Base-by-base conservation (phyloP, 2,888 invertebrate genomes). In the Plebejus argus region DNA sequence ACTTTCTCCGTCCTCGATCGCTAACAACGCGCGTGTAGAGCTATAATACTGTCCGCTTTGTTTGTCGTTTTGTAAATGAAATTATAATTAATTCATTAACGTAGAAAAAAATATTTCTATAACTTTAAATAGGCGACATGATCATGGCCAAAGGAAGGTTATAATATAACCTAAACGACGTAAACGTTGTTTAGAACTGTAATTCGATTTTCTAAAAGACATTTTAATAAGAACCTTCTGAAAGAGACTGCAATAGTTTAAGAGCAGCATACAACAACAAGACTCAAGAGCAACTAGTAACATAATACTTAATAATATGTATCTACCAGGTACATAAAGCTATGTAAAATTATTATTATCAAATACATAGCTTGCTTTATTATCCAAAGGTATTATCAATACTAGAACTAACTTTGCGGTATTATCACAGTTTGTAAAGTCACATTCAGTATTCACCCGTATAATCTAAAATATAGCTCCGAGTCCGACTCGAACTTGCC, bases 1-100 rank as follows among this genome's bases (percentile, higher is more conserved):
- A 72, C 77, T 77, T 77, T 77, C 77, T 72, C 77, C 77, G 61
- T 23, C 77, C 72, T n/a, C 71, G 70, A 77, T 72, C 71, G 71
- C 72, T 56, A 74, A 74, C 74, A 53, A 28, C 49, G 28, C 23
- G 28, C 28, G 28, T 66, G 66, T 66, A 28, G 28, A 28, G 28
- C 66, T 23, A 66, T 28, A 66, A 66, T 28, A 66, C 15, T 66
- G 66, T 66, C 66, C 66, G 7, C 15, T 28, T 28, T 28, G 2
- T 23, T 61, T 23, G 23, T 23, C 61, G 23, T 61, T 61, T 61
- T 23, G 61, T 3, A 61, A 12, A 23, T 61, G 61, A 5, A 61
- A 61, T 61, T 12, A 23, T 10, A 61, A 61, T 61, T 23, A 23
- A 23, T 61, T 23, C 23, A 61, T 61, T 28, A 28, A 28, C 1